phyloP scores from a whole-genome alignment of 2,888 invertebrate genomes.

The Athalia cordata region DNA sequence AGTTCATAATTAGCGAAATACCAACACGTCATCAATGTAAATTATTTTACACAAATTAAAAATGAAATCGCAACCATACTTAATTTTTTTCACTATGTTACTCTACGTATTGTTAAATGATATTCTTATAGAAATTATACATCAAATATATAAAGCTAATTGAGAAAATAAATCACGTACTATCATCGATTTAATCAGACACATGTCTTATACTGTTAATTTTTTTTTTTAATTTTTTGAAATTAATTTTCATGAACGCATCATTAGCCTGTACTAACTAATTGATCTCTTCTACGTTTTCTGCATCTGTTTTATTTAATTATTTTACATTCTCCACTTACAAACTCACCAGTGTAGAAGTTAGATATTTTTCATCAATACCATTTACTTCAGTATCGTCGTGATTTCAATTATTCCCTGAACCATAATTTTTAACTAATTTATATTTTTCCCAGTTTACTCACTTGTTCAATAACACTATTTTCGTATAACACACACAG shows the following conservation, averaged over 20 bases:
- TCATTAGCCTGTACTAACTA: background rate
- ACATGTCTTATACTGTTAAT: background rate
- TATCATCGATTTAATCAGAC: no score
- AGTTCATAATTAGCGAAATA: constrained; percentile 57
- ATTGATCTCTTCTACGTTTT: no score
- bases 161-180: background rate
- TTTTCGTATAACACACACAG: background rate
- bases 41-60: constrained; percentile 63
- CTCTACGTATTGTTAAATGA: constrained; percentile 67
- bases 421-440: background rate
- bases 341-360: no score
- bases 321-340: no score
- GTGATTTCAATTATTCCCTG: background rate
- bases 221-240: background rate
- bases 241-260: background rate
- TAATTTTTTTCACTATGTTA: constrained; percentile 66
- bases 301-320: no score
- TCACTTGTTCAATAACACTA: background rate
- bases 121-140: constrained; percentile 66
- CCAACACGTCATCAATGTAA: constrained; percentile 67
- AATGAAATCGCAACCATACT: constrained; percentile 62
- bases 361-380: background rate
- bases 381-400: background rate
- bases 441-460: background rate
- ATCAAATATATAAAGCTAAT: constrained; percentile 52